Percentiles rank a stretch among this genome's conserved stretches.
Conservation (phyloP, 2,888 invertebrate genomes). For the Ennomos quercinarius region DNA sequence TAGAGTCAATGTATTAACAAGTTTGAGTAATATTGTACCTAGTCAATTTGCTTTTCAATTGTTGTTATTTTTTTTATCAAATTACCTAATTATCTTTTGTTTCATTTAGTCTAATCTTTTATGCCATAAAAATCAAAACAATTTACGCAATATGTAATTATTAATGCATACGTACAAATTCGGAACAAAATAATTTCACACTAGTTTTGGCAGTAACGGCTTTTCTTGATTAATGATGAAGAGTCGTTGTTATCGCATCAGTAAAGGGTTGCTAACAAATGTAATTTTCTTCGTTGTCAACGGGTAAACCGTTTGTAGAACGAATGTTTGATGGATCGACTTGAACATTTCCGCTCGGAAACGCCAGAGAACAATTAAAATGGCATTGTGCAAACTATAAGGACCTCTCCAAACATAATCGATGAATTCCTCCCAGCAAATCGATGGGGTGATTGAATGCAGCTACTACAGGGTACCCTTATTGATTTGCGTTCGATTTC, state of each 20-base stretch:
- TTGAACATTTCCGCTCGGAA: constrained; percentile 62
- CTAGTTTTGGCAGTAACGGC: constrained; percentile 41
- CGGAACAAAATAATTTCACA: constrained; percentile 45
- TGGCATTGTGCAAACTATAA: constrained; percentile 65
- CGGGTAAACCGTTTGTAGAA: constrained; percentile 57
- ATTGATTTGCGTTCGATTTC: constrained; percentile 64
- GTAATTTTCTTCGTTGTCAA: constrained; percentile 49
- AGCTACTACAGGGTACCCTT: constrained; percentile 61
- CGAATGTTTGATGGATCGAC: constrained; percentile 77
- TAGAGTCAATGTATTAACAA: too few relatives aligned
- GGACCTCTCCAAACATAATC: constrained; percentile 58
- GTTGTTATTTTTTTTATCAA: too few relatives aligned
- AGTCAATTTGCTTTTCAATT: too few relatives aligned
- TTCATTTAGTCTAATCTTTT: too few relatives aligned
- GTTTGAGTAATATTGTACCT: too few relatives aligned
- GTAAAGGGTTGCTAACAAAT: constrained; percentile 54
- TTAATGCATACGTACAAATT: neutral
- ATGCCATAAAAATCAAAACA: too few relatives aligned
- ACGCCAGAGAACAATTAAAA: constrained; percentile 75
- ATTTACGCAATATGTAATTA: too few relatives aligned
- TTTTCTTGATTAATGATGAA: constrained; percentile 61
- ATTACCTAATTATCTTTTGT: too few relatives aligned
- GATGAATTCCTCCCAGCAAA: constrained; percentile 53
- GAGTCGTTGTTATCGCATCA: constrained; percentile 39
- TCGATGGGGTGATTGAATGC: constrained; percentile 53